Base-by-base conservation (phyloP, 2,113 vertebrate species). In the Seriola aureovittata region DNA sequence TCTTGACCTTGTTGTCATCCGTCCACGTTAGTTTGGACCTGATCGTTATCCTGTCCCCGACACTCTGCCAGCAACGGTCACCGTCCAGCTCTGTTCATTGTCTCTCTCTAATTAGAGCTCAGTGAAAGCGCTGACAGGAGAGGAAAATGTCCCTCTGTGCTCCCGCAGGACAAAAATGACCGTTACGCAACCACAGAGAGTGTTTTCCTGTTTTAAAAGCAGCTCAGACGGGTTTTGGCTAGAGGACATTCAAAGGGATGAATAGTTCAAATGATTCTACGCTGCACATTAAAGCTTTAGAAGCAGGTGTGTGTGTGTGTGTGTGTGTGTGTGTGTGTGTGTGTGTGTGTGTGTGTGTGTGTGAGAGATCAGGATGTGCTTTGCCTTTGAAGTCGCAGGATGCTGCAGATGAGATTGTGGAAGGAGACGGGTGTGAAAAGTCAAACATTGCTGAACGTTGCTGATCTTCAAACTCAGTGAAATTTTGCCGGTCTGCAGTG, bases 1-100 rank as follows among this genome's bases (percentile, higher is more conserved):
- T 36, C 40, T 42, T 11, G 40, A 42, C 40, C 9, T 29, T 7
- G 52, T 14, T 38, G 42, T 6, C 10, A 12, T 48, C 12, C 17
- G 25, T 65, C 44, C 46, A 13, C 59, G 25, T 44, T 58, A 32
- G n/a, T 46, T 73, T 75, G 36, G 44, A 71, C 25, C 66, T 9
- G 54, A 71, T 59, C 75, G 54, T 78, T 69, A 16, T 50, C 63
- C 75, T 44, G 63, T 59, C 16, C 40, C 44, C 48, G 34, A 7
- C 21, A 21, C 68, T 73, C 17, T 71, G 80, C 63, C 54, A 81
- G 73, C 59, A 32, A 14, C 80, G 83, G 50, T 67, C 75, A 66
- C 63, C 36, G 10, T 82, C 80, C 81, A 34, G 75, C 82, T 87
- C 78, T 87, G 87, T 84, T 73, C 82, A 85, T 84, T 91, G 90